phyloP scores from a whole-genome alignment of 2,113 vertebrate genomes.

The Helogale parvula region DNA sequence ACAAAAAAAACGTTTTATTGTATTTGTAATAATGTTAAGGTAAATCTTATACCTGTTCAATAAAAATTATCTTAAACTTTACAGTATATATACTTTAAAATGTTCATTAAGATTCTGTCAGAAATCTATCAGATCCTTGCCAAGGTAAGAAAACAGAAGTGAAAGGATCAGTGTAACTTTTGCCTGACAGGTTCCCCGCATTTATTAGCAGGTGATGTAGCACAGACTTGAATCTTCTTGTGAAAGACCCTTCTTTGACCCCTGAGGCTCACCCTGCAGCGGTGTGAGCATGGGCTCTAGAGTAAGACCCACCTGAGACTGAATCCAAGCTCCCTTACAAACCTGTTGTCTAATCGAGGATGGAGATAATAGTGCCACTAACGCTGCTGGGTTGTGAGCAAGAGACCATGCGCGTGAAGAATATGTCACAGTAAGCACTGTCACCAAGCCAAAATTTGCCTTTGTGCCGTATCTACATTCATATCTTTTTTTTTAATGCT shows the following conservation, averaged over 20 bases:
- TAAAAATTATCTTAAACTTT: slow-evolving; percentile 82
- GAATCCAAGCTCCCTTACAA: not conserved
- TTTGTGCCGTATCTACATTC: not conserved
- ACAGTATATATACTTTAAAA: not conserved
- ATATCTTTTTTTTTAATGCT: too few relatives aligned
- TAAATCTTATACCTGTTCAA: slow-evolving; percentile 75
- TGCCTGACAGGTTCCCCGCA: not conserved
- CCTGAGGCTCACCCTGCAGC: not conserved
- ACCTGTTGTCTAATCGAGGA: not conserved
- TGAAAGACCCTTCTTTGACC: not conserved
- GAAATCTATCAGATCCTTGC: not conserved
- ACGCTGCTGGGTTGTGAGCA: not conserved
- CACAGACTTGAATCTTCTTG: not conserved
- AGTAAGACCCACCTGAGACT: not conserved
- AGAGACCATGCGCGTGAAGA: not conserved
- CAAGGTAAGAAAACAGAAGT: not conserved
- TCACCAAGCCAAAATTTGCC: not conserved
- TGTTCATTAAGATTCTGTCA: not conserved
- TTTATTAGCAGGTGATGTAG: not conserved
- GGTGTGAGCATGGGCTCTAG: too few relatives aligned
- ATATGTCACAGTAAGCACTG: not conserved
- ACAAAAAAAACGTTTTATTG: slow-evolving; percentile 71
- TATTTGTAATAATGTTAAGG: slow-evolving; percentile 78
- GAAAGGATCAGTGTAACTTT: not conserved
- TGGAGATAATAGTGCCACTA: not conserved